These are phyloP conservation scores for Diuraphis noxia DNA, from an alignment of 1,140 invertebrate genomes.

Conservation along the genomic window DNA sequence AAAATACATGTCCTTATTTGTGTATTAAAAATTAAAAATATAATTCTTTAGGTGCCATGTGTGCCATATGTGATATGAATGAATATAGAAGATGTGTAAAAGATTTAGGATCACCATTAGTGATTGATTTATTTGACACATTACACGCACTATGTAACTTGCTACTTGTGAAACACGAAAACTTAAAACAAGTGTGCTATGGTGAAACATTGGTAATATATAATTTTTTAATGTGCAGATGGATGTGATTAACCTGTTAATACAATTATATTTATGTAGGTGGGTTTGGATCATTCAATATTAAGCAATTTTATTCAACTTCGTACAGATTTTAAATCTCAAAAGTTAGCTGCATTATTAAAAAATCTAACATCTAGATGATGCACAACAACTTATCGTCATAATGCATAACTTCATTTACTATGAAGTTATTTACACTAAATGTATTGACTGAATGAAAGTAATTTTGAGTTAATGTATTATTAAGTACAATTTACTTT, in stretches of 20 bases:
- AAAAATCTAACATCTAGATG: constrained; percentile 62
- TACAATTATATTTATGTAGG: constrained; percentile 66
- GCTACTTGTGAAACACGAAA: constrained; percentile 92
- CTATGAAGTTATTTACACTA: neutral
- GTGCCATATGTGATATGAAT: constrained; percentile 96
- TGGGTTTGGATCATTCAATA: constrained; percentile 81
- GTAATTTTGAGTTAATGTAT: neutral
- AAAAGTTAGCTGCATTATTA: constrained; percentile 73
- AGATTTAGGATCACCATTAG: constrained; percentile 73
- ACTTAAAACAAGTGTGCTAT: constrained; percentile 91
- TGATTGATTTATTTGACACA: constrained; percentile 89
- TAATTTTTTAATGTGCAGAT: neutral
- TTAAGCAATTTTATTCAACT: constrained; percentile 91
- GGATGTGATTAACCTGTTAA: neutral
- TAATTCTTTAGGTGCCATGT: constrained; percentile 78
- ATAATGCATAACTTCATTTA: constrained; percentile 9
- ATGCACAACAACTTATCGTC: neutral
- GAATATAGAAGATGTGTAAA: constrained; percentile 86
- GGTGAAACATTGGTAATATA: constrained; percentile 84
- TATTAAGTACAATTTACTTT: constrained; percentile 12
- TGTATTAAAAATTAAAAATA: neutral
- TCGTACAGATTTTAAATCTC: constrained; percentile 86
- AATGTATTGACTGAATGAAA: constrained; percentile 16
- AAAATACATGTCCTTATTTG: constrained; percentile 22
- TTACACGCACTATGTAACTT: constrained; percentile 95